phyloP scores from a whole-genome alignment of 2,113 vertebrate species.

The Thoracochromis brauschi region DNA sequence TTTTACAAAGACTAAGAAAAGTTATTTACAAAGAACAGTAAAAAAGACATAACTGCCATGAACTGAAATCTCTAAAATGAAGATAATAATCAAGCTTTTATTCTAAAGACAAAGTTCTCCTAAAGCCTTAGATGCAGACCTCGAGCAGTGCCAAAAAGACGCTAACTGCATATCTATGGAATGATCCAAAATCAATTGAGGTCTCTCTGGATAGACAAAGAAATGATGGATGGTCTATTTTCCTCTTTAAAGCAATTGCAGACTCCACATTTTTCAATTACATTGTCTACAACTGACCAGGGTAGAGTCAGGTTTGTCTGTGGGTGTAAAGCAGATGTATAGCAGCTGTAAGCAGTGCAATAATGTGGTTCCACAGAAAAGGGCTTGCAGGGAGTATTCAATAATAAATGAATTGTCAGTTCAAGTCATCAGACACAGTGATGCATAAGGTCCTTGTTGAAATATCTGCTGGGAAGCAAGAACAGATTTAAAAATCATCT shows the following conservation, averaged over 20 bases:
- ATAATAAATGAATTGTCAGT: neutral
- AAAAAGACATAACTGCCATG: slow-evolving; percentile 19
- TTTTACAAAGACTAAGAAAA: slow-evolving; percentile 28
- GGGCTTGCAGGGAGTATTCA: neutral
- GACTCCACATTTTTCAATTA: slow-evolving; percentile 45
- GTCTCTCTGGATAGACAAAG: slow-evolving; percentile 48
- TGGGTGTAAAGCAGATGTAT: slow-evolving; percentile 27
- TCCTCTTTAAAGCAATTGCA: slow-evolving; percentile 37
- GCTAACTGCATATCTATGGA: slow-evolving; percentile 50
- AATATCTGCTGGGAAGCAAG: neutral
- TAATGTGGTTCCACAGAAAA: neutral
- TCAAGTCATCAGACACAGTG: neutral
- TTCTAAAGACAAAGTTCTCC: slow-evolving; percentile 50
- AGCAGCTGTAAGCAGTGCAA: slow-evolving; percentile 7
- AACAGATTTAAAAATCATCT: neutral
- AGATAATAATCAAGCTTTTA: slow-evolving; percentile 54
- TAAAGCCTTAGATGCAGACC: slow-evolving; percentile 4
- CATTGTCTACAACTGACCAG: slow-evolving; percentile 21
- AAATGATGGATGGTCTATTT: slow-evolving; percentile 56
- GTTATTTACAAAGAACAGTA: slow-evolving; percentile 39
- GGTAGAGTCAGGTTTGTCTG: slow-evolving; percentile 4
- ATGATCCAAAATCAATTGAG: slow-evolving; percentile 58
- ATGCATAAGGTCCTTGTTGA: neutral
- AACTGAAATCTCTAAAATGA: slow-evolving; percentile 15
- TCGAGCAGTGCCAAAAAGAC: slow-evolving; percentile 8